phyloP scores from a whole-genome alignment of 1,140 invertebrate species.

The Neoseiulus cucumeris region DNA sequence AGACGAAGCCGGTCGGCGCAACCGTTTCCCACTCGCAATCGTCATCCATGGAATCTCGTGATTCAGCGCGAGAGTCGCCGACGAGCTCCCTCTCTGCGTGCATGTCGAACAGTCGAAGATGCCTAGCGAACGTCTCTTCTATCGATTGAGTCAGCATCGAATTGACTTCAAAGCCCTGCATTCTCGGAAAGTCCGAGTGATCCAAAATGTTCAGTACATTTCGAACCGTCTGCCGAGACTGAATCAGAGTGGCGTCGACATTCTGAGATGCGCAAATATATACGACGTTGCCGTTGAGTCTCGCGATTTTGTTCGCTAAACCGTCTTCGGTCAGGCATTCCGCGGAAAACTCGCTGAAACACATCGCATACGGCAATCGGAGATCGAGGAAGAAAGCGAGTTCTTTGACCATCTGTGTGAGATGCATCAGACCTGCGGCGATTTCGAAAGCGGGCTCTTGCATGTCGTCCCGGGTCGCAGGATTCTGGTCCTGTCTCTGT shows the following conservation, averaged over 20 bases:
- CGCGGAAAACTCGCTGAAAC: not conserved
- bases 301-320: not conserved
- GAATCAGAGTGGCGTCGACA: not conserved
- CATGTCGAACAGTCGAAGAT: not conserved
- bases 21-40: not conserved
- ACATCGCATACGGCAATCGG: not conserved
- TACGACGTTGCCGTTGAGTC: not conserved
- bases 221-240: not conserved
- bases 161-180: not conserved
- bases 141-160: not conserved
- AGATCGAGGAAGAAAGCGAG: not conserved
- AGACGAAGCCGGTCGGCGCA: not conserved
- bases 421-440: not conserved
- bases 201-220: not conserved
- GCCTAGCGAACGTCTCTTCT: not conserved
- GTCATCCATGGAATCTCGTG: not conserved
- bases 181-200: not conserved
- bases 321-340: not conserved
- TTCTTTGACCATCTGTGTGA: not conserved
- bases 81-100: not conserved
- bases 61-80: not conserved
- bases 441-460: not conserved
- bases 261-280: constrained; percentile 1
- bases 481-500: not conserved
- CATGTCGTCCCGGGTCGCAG: not conserved